Percentiles rank a stretch among this genome's conserved stretches.
Conservation (phyloP, 2,888 invertebrate genomes). For the Tineola bisselliella region DNA sequence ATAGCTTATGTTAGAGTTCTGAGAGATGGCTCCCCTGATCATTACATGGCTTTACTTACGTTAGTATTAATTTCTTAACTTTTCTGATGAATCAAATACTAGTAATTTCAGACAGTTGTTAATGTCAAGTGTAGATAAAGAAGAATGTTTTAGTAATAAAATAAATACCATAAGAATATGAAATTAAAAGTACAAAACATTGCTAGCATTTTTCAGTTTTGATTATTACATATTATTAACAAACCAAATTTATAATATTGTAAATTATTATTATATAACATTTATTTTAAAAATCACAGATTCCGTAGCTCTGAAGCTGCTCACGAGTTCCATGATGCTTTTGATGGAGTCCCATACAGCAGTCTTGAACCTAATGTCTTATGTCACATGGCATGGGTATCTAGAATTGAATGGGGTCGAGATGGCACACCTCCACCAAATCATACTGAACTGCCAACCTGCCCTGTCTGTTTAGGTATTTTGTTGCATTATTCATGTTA, state of each 20-base stretch:
- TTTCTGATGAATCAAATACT: too few relatives aligned
- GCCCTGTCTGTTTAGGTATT: conserved; percentile 87
- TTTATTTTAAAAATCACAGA: conserved; percentile 35
- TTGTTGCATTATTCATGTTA: too few relatives aligned
- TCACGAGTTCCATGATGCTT: conserved; percentile 90
- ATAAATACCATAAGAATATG: too few relatives aligned
- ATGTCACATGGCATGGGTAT: conserved; percentile 96
- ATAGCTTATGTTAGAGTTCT: conserved; percentile 93
- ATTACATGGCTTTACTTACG: conserved; percentile 96
- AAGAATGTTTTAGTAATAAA: too few relatives aligned
- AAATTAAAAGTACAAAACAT: too few relatives aligned
- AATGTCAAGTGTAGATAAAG: too few relatives aligned
- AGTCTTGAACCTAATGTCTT: conserved; percentile 90
- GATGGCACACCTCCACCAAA: conserved; percentile 76
- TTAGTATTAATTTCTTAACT: conserved; percentile 45
- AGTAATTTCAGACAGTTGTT: too few relatives aligned
- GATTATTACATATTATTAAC: too few relatives aligned
- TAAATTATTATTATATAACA: too few relatives aligned
- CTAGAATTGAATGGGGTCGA: conserved; percentile 86
- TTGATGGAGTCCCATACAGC: conserved; percentile 93
- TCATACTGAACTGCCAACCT: conserved; percentile 95
- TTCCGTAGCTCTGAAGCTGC: conserved; percentile 81
- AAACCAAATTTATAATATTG: too few relatives aligned
- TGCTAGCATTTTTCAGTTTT: too few relatives aligned
- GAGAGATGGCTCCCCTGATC: conserved; percentile 90